Base-by-base conservation (phyloP, 2,113 vertebrate species). In the Zosterops borbonicus region DNA sequence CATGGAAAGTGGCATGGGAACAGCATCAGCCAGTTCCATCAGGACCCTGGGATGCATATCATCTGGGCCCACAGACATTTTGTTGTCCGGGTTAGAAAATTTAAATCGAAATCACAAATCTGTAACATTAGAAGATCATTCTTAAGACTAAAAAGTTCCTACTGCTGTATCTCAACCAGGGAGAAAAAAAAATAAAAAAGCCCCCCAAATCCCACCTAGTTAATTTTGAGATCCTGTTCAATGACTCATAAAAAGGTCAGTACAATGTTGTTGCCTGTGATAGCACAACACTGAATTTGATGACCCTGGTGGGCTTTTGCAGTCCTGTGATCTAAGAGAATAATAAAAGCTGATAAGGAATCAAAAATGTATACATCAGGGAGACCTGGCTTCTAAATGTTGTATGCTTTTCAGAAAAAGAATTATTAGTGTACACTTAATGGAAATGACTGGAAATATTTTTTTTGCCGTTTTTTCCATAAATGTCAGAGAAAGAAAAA, bases 211-310 rank as follows among this genome's bases (percentile, higher is more conserved):
- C 65, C 35, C 67, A 81, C 4, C 2, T 29, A 46, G 35, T 87
- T 89, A 89, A 92, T 94, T 86, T 84, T 89, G 86, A 81, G 73
- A 94, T 84, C 12, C 44, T 89, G 35, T 25, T 91, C 77, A 84
- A 42, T 89, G 80, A 58, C 46, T 94, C n/a, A 31, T 62, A 56
- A 78, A 92, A 85, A 49, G 46, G 28, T 87, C 92, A 56, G 46
- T 44, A 64, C 55, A 87, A 87, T 37, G 37, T 65, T 75, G 35
- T 76, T 96, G 29, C 47, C 31, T 78, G 29, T 46, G 41, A 78
- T 63, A 75, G 47, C 29, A 75, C 41, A 77, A 46, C 84, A 55
- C 52, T 67, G 87, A 92, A 82, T 89, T 91, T 87, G 41, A 83
- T 73, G 41, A 88, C 70, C 58, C 37, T 83, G 15, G 58, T 50